Base-by-base conservation (phyloP, 2,113 vertebrate species). In the Hippocampus comes region DNA sequence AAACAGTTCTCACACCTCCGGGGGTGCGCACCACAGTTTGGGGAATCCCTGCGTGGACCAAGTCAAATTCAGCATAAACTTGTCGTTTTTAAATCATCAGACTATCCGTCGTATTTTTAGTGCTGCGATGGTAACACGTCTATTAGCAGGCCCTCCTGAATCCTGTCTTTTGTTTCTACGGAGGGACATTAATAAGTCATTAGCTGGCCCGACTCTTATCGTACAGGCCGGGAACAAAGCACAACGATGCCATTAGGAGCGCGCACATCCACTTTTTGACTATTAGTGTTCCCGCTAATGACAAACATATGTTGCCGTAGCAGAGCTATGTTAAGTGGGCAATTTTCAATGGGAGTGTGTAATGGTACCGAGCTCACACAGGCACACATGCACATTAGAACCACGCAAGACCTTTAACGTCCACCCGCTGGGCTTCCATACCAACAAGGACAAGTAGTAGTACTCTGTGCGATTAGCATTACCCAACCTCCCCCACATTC, bases 221-320 rank as follows among this genome's bases (percentile, higher is more conserved):
- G 75, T 81, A 71, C 78, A 41, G 80, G 78, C 73, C 76, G 17
- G 69, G 74, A 87, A 90, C 88, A 89, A 89, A 91, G 89, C 81
- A 82, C 82, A 84, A 73, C 89, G 57, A 64, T 71, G 78, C 89
- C 87, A 91, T 93, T 93, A 91, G 86, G 87, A 43, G 70, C 74
- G 86, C 85, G 84, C 71, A 74, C 92, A 90, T 92, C 64, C 92
- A 94, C 92, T 93, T 49, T 92, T 83, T 88, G 89, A 82, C 87
- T 86, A 92, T 94, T 93, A 93, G 86, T 67, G 76, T 63, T 70
- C 86, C 73, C n/a, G 85, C 88, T 93, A 93, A 94, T 91, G 90
- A 88, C 89, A 88, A 91, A 90, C 93, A 94, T 90, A 93, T 94
- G 93, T 89, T 90, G 81, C 87, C 81, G 81, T 77, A 83, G 84